Percentiles rank a stretch among this genome's conserved stretches.
Conservation (phyloP, 2,888 invertebrate species). For the Lasiommata megera region DNA sequence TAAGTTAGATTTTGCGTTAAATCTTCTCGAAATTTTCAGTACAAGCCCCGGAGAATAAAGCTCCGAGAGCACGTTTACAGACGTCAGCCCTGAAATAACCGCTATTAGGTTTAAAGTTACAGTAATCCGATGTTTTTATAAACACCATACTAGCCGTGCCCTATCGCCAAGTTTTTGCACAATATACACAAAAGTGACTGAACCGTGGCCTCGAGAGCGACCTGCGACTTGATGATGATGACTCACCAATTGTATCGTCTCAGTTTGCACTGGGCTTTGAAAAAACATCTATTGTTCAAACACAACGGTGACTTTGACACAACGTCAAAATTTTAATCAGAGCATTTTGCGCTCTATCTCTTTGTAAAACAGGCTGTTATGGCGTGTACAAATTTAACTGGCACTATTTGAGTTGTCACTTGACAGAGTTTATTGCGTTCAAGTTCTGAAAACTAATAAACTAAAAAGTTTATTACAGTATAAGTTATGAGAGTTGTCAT, state of each 20-base stretch:
- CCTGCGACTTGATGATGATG: constrained; percentile 50
- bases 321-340: constrained; percentile 6
- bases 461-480: constrained; percentile 11
- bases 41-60: too few relatives aligned
- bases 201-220: constrained; percentile 56
- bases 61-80: too few relatives aligned
- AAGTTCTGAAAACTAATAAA: constrained; percentile 4
- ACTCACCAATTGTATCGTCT: constrained; percentile 63
- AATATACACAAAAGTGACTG: constrained; percentile 41
- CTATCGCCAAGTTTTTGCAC: constrained; percentile 22
- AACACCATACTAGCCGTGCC: background rate
- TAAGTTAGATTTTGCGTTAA: too few relatives aligned
- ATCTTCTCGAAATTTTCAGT: too few relatives aligned
- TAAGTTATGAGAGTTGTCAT: constrained; percentile 10
- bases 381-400: background rate
- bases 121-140: too few relatives aligned
- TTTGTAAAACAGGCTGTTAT: background rate
- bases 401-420: background rate
- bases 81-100: too few relatives aligned
- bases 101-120: too few relatives aligned
- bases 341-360: background rate
- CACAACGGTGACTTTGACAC: constrained; percentile 1
- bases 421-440: constrained; percentile 8
- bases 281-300: constrained; percentile 63
- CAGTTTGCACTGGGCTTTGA: constrained; percentile 55